A percentile compares a stretch with the other conserved stretches of the same genome.
These are phyloP conservation scores for Brachirus orientalis DNA, from an alignment of 2,113 vertebrate species.

Conservation along the genomic window DNA sequence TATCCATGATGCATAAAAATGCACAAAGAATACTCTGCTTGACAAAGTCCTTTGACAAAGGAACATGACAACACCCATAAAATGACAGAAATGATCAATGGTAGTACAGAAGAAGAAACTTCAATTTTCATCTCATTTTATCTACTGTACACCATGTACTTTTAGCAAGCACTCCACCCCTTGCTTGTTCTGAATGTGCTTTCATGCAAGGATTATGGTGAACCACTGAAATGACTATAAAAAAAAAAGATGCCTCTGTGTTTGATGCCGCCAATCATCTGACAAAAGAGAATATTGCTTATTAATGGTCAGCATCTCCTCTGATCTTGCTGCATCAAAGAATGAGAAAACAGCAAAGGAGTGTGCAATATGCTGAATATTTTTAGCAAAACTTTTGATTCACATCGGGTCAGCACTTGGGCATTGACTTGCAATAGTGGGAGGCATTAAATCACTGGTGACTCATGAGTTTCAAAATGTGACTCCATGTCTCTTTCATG, in stretches of 20 bases:
- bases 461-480: neutral
- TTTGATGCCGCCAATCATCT: neutral
- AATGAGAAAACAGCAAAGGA: neutral
- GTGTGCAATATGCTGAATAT: neutral
- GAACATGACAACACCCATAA: no score
- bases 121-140: no score
- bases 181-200: no score
- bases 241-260: neutral
- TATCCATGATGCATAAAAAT: no score
- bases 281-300: constrained; percentile 17
- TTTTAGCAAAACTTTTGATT: neutral
- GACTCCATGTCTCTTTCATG: neutral
- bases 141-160: no score
- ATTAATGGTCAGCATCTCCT: constrained; percentile 30
- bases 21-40: no score
- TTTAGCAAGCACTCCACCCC: no score
- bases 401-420: neutral
- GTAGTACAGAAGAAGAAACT: no score
- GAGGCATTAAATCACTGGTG: neutral
- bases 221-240: constrained; percentile 22
- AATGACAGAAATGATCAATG: no score
- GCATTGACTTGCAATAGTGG: neutral
- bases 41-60: no score
- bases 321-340: constrained; percentile 24
- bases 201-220: neutral